These are phyloP conservation scores for Lissocephala sabroskyi DNA, from an alignment of 2,888 invertebrate genomes.

Conservation along the genomic window DNA sequence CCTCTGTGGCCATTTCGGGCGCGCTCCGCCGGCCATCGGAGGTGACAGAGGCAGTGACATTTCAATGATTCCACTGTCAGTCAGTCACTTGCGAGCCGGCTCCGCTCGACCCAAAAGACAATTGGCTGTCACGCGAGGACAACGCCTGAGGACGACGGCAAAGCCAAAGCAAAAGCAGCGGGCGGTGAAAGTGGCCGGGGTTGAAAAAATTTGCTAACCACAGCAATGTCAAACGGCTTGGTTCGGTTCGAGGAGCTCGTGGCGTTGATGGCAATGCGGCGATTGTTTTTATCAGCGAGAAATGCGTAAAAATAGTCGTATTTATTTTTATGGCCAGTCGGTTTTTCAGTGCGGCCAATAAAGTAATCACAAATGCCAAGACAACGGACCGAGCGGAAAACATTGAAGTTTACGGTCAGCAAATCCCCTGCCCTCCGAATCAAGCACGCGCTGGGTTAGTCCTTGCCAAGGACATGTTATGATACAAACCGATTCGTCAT, in stretches of 20 bases:
- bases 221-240: conserved; percentile 2
- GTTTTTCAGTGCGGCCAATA: background rate
- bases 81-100: conserved; percentile 3
- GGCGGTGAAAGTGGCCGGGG: background rate
- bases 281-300: conserved; percentile 4
- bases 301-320: conserved; percentile 4
- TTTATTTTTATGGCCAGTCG: conserved; percentile 5
- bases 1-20: too few relatives aligned
- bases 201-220: conserved; percentile 6
- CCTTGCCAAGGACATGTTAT: too few relatives aligned
- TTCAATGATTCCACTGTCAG: conserved; percentile 41
- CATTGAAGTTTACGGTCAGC: too few relatives aligned
- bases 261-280: too few relatives aligned
- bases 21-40: too few relatives aligned
- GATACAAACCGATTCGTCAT: too few relatives aligned
- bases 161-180: conserved; percentile 2
- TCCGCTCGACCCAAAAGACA: conserved; percentile 14
- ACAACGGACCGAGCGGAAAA: too few relatives aligned
- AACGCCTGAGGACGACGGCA: background rate
- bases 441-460: too few relatives aligned
- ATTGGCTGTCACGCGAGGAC: conserved; percentile 35
- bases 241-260: too few relatives aligned
- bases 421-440: too few relatives aligned
- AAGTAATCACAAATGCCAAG: background rate
- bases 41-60: conserved; percentile 43